Evolutionary conservation across 2,888 invertebrate genomes (phyloP).

Genomic region (Habrosyne pyritoides): DNA sequence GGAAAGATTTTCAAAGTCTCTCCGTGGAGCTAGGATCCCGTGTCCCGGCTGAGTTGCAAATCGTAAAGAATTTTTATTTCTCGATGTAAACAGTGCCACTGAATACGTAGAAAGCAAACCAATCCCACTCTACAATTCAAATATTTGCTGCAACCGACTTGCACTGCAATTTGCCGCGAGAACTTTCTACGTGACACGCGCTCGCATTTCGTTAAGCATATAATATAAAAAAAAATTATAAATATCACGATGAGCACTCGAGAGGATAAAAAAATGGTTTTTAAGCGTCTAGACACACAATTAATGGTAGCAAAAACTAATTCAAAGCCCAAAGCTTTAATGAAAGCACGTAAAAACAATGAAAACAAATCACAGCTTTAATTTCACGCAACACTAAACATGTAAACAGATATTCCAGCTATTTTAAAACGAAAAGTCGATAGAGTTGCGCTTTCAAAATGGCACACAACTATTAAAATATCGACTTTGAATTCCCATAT

Average conservation of each 20-base stretch:
- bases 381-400: conserved; percentile 24
- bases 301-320: conserved; percentile 4
- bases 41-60: conserved; percentile 28
- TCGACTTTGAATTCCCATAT: conserved; percentile 1
- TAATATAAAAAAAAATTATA: conserved; percentile 43
- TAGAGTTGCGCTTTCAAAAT: background rate
- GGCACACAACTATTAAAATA: background rate
- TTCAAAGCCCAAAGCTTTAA: background rate
- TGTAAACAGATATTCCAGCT: conserved; percentile 17
- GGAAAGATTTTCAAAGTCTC: conserved; percentile 18
- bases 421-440: conserved; percentile 9
- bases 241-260: conserved; percentile 19
- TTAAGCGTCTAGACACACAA: background rate
- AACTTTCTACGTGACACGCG: conserved; percentile 42
- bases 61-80: conserved; percentile 66
- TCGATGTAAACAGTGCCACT: conserved; percentile 63
- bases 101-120: conserved; percentile 75
- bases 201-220: conserved; percentile 28
- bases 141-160: conserved; percentile 75
- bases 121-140: conserved; percentile 80
- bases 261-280: background rate
- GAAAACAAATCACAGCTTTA: conserved; percentile 12
- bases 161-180: conserved; percentile 66
- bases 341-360: conserved; percentile 5
- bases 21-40: conserved; percentile 12